phyloP scores from a whole-genome alignment of 1,140 invertebrate species.

The Papilio machaon region DNA sequence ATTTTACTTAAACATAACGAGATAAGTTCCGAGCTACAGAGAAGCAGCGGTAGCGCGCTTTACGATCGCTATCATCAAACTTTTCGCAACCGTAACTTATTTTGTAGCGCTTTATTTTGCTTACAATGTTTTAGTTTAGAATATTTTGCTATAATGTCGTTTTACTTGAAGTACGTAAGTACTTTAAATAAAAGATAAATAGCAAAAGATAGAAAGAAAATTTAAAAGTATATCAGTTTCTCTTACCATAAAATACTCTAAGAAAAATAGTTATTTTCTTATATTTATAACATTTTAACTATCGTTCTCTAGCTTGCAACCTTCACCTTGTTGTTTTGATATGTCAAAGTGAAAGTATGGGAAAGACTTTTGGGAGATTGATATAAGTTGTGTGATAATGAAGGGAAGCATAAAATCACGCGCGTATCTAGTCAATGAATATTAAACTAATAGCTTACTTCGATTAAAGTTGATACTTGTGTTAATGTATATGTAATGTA shows the following conservation, averaged over 20 bases:
- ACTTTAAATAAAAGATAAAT: background rate
- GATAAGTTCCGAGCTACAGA: conserved; percentile 10
- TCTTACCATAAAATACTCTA: background rate
- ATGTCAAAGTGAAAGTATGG: background rate
- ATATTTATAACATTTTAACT: background rate
- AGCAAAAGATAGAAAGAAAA: background rate
- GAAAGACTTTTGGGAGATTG: background rate
- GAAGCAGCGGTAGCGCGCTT: conserved; percentile 4
- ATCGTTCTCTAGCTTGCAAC: background rate
- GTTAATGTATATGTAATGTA: too few species aligned
- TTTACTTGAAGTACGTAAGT: background rate
- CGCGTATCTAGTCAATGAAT: too few species aligned
- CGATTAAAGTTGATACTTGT: too few species aligned
- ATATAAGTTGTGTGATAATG: background rate
- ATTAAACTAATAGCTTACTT: too few species aligned
- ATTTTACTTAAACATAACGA: conserved; percentile 20
- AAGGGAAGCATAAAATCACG: background rate
- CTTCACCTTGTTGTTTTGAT: background rate
- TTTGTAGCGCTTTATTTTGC: conserved; percentile 19
- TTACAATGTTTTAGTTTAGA: background rate
- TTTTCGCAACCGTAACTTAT: conserved; percentile 21
- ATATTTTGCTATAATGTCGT: background rate
- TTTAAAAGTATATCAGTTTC: background rate
- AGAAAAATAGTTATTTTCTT: background rate
- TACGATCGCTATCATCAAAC: conserved; percentile 24